phyloP scores from a whole-genome alignment of 2,888 invertebrate species.

The Suillia variegata region DNA sequence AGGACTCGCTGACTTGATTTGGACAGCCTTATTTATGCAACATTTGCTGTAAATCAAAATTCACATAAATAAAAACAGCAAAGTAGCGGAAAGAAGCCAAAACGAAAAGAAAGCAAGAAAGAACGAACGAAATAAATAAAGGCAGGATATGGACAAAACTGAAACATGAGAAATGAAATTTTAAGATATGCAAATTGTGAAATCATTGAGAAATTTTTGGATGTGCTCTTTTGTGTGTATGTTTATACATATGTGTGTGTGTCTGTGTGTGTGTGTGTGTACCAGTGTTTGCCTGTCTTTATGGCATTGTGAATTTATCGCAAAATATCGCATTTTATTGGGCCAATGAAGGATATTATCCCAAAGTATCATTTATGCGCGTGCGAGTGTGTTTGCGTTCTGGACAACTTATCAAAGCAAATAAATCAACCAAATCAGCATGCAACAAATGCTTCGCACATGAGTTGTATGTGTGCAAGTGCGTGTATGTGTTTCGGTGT shows the following conservation, averaged over 20 bases:
- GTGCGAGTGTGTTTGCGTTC: background rate
- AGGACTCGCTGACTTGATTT: no score
- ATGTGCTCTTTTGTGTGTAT: background rate
- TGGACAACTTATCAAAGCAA: slow-evolving; percentile 39
- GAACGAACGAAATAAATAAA: background rate
- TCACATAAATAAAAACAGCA: slow-evolving; percentile 13
- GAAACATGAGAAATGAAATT: slow-evolving; percentile 1
- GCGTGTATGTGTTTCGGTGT: no score
- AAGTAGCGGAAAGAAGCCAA: background rate
- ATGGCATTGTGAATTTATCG: slow-evolving; percentile 26
- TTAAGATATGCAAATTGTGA: background rate
- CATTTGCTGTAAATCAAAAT: slow-evolving; percentile 12
- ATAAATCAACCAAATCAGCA: slow-evolving; percentile 50
- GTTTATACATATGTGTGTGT: no score
- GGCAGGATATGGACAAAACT: no score
- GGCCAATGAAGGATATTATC: slow-evolving; percentile 26
- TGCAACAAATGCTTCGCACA: slow-evolving; percentile 44
- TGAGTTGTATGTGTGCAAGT: no score
- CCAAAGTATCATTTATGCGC: slow-evolving; percentile 8
- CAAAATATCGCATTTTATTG: slow-evolving; percentile 34
- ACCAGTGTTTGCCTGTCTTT: background rate
- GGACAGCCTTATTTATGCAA: no score
- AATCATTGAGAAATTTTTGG: background rate
- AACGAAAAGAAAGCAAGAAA: background rate
- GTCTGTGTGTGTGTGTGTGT: no score